A percentile compares a stretch with the other conserved stretches of the same genome.
phyloP scores from a whole-genome alignment of 2,113 vertebrate genomes.

The Clarias magur region DNA sequence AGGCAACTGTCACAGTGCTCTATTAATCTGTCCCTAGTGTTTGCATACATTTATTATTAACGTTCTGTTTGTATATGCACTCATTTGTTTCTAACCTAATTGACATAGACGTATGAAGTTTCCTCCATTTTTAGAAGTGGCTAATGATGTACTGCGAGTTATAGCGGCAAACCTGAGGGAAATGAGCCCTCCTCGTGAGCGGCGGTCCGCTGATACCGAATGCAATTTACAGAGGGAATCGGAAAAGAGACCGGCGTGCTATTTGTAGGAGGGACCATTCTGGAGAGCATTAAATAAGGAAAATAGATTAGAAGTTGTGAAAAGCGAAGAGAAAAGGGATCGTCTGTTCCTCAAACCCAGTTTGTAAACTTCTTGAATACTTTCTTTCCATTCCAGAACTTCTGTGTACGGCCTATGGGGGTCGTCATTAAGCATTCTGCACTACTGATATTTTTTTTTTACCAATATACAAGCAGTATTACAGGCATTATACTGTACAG shows the following conservation, averaged over 20 bases:
- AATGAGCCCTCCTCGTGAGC: constrained; percentile 41
- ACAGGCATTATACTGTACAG: neutral
- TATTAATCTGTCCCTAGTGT: neutral
- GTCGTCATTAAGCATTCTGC: constrained; percentile 1
- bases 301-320: constrained; percentile 46
- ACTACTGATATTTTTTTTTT: constrained; percentile 11
- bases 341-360: constrained; percentile 44
- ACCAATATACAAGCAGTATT: constrained; percentile 13
- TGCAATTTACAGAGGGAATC: constrained; percentile 38
- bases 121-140: constrained; percentile 41
- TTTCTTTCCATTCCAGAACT: neutral
- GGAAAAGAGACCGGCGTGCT: constrained; percentile 50
- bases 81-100: constrained; percentile 35
- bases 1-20: neutral
- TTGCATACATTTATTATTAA: neutral
- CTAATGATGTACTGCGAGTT: constrained; percentile 40
- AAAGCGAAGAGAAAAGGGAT: neutral
- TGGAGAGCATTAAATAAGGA: constrained; percentile 54
- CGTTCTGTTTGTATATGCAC: constrained; percentile 14
- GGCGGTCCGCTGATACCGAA: constrained; percentile 36
- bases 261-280: constrained; percentile 52
- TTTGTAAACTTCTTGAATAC: constrained; percentile 13
- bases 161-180: constrained; percentile 46
- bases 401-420: neutral
- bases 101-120: constrained; percentile 37